Percentiles rank a stretch among this genome's conserved stretches.
Evolutionary conservation across 2,888 invertebrate species (phyloP).

Genomic region (Dynastes tityus): DNA sequence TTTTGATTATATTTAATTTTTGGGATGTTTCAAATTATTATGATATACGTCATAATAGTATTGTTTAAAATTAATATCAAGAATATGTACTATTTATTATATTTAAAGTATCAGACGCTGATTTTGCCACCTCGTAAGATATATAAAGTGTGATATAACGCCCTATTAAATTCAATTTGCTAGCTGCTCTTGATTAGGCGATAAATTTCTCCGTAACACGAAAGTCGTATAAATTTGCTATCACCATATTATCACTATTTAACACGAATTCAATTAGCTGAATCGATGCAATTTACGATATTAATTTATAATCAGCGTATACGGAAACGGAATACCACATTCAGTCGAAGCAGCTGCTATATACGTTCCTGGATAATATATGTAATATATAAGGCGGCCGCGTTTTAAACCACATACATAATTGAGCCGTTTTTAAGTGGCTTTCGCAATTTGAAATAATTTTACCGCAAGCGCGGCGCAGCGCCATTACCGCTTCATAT

Average conservation of each 20-base stretch:
- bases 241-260: background rate
- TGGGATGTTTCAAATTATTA: too few relatives aligned
- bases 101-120: too few relatives aligned
- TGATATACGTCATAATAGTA: too few relatives aligned
- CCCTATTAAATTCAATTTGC: too few relatives aligned
- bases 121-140: too few relatives aligned
- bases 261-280: background rate
- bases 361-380: background rate
- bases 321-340: background rate
- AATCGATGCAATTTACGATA: constrained; percentile 7
- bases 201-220: background rate
- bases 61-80: too few relatives aligned
- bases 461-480: background rate
- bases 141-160: too few relatives aligned
- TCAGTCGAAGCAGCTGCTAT: background rate
- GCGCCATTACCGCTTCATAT: constrained; percentile 1
- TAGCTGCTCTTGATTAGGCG: too few relatives aligned
- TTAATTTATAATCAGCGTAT: background rate
- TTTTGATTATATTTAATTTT: too few relatives aligned
- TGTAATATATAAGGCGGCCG: background rate
- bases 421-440: constrained; percentile 36
- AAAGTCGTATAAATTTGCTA: background rate
- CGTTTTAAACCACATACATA: constrained; percentile 7
- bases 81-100: too few relatives aligned
- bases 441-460: constrained; percentile 23